Base-by-base conservation (phyloP, 2,113 vertebrate genomes). In the Thunnus thynnus region DNA sequence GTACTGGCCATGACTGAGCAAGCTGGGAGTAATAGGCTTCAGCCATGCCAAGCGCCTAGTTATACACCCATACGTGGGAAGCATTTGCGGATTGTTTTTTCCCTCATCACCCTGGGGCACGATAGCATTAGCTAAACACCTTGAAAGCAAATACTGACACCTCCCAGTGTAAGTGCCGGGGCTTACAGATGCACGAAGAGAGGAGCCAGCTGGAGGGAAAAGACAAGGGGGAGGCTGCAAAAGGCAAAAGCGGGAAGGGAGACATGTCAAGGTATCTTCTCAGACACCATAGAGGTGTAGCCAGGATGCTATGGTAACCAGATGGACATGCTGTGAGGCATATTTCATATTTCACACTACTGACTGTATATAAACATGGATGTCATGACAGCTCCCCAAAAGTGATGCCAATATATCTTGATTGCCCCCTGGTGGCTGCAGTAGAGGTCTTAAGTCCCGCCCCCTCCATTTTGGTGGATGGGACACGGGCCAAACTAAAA, bases 141-240 rank as follows among this genome's bases (percentile, higher is more conserved):
- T 82, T 64, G 68, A 85, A 84, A 86, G 83, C 82, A 80, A 89
- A 89, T 73, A 70, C 64, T 56, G 83, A 89, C 82, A 80, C 72
- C 74, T 70, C 72, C 81, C 69, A 67, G 71, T 70, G 52, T 60
- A 52, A 73, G 70, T 58, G 73, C 32, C 16, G 30, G 48, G 18
- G 69, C 63, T 68, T 64, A 69, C 86, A 91, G 86, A 88, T 82
- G 84, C 83, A 58, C 63, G 2, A 3, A 25, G 47, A 77, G 63
- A 67, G 44, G 41, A 64, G 83, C 76, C 86, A 89, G 87, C 86
- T 90, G 80, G 91, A 89, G 70, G 51, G 65, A 76, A 46, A 82
- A 72, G 50, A 52, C 48, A 44, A 44, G 52, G n/a, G 46, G 58
- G 66, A 74, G 41, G 46, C 46, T 44, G 17, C 1, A 46, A 55